Evolutionary conservation across 2,113 vertebrate genomes (phyloP).

Genomic region (Aphyosemion australe): DNA sequence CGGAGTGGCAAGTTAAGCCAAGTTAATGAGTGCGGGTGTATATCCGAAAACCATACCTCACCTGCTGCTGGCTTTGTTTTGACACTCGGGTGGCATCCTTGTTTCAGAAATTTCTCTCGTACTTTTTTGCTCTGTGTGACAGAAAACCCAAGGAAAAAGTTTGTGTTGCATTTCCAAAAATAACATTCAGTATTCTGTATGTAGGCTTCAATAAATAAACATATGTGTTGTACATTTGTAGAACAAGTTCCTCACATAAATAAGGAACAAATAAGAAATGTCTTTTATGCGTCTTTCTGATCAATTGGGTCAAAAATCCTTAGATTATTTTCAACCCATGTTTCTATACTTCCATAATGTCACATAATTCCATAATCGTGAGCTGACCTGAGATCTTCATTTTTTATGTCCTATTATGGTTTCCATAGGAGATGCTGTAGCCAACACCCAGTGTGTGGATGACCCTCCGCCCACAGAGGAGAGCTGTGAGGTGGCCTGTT

Average conservation of each 20-base stretch:
- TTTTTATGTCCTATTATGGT: constrained; percentile 2
- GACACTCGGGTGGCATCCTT: constrained; percentile 40
- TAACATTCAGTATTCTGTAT: no score
- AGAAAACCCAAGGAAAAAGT: background rate
- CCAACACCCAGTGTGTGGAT: constrained; percentile 78
- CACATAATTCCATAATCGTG: no score
- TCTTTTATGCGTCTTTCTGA: background rate
- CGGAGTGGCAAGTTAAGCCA: constrained; percentile 59
- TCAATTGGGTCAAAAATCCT: background rate
- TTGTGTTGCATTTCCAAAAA: no score
- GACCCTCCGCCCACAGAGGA: constrained; percentile 67
- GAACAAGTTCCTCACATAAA: no score
- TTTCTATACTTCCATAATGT: no score
- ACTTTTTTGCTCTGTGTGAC: constrained; percentile 31
- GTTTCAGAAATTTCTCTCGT: constrained; percentile 38
- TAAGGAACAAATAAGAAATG: background rate
- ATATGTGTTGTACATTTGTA: no score
- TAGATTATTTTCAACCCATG: background rate
- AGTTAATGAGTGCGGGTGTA: constrained; percentile 56
- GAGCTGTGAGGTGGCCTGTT: constrained; percentile 86
- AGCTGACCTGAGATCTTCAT: background rate
- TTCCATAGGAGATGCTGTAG: constrained; percentile 82
- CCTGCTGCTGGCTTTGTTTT: constrained; percentile 54
- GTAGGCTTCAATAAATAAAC: no score
- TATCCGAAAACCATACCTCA: constrained; percentile 33